Conservation (phyloP, 2,888 invertebrate species). For the Drosophila neonasuta region DNA sequence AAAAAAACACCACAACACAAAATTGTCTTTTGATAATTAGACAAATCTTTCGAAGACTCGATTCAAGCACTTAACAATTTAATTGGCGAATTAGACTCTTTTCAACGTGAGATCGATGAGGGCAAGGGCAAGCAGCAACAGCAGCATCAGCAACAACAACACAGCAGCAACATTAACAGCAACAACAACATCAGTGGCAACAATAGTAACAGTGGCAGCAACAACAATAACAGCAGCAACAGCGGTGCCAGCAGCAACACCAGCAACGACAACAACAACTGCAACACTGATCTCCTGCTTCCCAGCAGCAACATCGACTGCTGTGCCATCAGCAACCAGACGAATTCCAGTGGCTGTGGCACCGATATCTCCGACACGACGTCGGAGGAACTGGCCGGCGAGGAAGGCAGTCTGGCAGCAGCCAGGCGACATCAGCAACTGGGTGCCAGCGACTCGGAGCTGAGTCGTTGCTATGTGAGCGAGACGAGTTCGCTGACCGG, state of each 20-base stretch:
- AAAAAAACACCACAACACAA: no score
- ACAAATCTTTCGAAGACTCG: conserved; percentile 83
- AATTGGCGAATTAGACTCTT: conserved; percentile 83
- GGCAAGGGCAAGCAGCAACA: conserved; percentile 74
- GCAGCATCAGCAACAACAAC: conserved; percentile 40
- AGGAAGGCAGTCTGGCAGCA: conserved; percentile 52
- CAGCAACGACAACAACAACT: conserved; percentile 38
- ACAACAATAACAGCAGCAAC: conserved; percentile 70
- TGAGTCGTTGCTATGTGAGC: conserved; percentile 81
- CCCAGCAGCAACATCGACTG: conserved; percentile 58
- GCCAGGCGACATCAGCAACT: conserved; percentile 55
- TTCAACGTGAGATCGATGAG: conserved; percentile 83
- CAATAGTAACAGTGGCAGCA: conserved; percentile 41
- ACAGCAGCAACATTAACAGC: conserved; percentile 34
- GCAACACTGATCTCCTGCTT: conserved; percentile 49
- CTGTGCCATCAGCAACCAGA: conserved; percentile 77
- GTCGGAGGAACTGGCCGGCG: conserved; percentile 76
- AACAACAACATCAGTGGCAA: conserved; percentile 53
- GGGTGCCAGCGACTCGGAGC: conserved; percentile 80
- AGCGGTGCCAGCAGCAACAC: conserved; percentile 43
- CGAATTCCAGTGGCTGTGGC: conserved; percentile 80
- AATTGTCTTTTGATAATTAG: conserved; percentile 71
- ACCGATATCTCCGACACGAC: conserved; percentile 80
- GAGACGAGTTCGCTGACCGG: conserved; percentile 81
- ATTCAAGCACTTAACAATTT: conserved; percentile 83